Evolutionary conservation across 2,888 invertebrate genomes (phyloP).

Genomic region (Drosophila rubida): DNA sequence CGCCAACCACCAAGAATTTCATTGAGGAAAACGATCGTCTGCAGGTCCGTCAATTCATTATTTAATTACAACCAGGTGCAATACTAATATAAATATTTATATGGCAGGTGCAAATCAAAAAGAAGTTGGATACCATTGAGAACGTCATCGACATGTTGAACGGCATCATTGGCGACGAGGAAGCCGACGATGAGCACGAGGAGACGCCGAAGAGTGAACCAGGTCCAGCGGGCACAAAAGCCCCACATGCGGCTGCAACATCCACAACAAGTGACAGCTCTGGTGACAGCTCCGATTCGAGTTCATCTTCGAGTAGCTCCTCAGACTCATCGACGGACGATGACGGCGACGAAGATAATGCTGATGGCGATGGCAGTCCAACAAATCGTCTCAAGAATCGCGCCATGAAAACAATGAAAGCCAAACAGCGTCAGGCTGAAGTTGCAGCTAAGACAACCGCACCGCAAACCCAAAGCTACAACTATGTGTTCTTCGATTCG

Average conservation of each 20-base stretch:
- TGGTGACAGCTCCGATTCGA: conserved; percentile 69
- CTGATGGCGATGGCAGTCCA: conserved; percentile 71
- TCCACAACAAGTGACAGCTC: conserved; percentile 68
- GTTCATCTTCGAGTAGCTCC: conserved; percentile 72
- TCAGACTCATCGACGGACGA: conserved; percentile 74
- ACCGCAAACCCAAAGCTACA: conserved; percentile 85
- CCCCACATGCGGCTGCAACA: conserved; percentile 19
- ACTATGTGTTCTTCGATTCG: conserved; percentile 94
- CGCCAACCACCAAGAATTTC: conserved; percentile 91
- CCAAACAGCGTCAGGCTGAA: conserved; percentile 74
- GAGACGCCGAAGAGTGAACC: conserved; percentile 42
- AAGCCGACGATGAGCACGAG: conserved; percentile 70
- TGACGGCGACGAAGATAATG: conserved; percentile 64
- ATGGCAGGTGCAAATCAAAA: conserved; percentile 84
- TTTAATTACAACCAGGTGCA: neutral
- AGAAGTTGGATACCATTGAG: conserved; percentile 89
- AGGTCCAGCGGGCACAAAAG: conserved; percentile 18
- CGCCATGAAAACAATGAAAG: conserved; percentile 84
- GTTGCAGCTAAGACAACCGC: conserved; percentile 13
- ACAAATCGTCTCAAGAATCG: conserved; percentile 84
- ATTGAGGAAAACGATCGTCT: conserved; percentile 93
- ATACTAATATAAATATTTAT: neutral
- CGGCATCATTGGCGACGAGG: conserved; percentile 92
- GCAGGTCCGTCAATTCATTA: conserved; percentile 87
- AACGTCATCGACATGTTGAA: conserved; percentile 95